phyloP scores from a whole-genome alignment of 2,797 vertebrate species.

The Molothrus aeneus region DNA sequence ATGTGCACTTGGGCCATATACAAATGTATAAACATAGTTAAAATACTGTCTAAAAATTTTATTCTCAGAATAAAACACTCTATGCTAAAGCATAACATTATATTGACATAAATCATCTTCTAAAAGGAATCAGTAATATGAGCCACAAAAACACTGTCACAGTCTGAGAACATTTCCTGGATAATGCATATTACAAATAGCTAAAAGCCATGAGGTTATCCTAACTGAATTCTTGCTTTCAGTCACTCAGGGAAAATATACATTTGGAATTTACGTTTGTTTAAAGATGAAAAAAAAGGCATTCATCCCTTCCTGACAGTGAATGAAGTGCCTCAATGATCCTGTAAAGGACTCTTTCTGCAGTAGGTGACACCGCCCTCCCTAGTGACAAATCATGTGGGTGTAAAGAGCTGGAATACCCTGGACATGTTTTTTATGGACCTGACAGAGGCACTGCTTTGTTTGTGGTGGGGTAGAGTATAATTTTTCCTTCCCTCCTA shows the following conservation, averaged over 20 bases:
- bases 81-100: not conserved
- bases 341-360: not conserved
- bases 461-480: not conserved
- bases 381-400: not conserved
- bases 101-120: not conserved
- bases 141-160: not conserved
- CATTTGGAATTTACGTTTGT: not conserved
- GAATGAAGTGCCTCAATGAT: not conserved
- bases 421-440: not conserved
- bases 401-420: not conserved
- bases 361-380: rapidly evolving
- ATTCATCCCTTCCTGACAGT: not conserved
- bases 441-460: not conserved
- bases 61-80: not conserved
- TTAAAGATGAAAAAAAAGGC: not conserved
- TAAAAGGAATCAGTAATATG: not conserved
- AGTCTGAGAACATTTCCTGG: not conserved
- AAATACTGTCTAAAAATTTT: not conserved
- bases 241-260: not conserved
- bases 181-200: not conserved
- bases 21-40: not conserved
- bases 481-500: rapidly evolving
- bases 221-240: not conserved
- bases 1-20: not conserved
- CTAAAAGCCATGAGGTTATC: not conserved